Base-by-base conservation (phyloP, 2,113 vertebrate genomes). In the Tachuris rubrigastra region DNA sequence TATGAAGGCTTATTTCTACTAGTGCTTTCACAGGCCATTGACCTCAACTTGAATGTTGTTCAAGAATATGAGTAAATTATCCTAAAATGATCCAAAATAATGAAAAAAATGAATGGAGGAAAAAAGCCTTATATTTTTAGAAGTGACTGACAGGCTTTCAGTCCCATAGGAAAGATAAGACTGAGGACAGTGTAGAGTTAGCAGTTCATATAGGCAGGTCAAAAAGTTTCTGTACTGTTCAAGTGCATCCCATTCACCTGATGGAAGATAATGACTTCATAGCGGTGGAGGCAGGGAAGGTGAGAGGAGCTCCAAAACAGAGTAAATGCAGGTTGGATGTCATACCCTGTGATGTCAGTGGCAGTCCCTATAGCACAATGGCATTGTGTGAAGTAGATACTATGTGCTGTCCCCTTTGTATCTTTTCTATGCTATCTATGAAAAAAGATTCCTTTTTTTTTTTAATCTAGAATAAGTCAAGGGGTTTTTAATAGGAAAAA, bases 351-450 rank as follows among this genome's bases (percentile, higher is more conserved):
- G 37, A 30, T 47, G n/a, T 53, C 18, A 18, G 14, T 25, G 31
- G 3, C 12, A 74, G 28, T 12, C 6, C 18, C 12, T 4, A 6
- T 3, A 53, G 25, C 0, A 0, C 17, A 31, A 72, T 5, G 35
- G 8, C 35, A 12, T 9, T 3, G 2, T 25, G 12, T 59, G n/a
- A 85, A 52, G 19, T 18, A n/a, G 8, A 41, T 39, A 52, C 3
- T 52, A 21, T 8, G 15, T 0, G 0, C 4, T 66, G 46, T 16
- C 10, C 8, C 13, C 22, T 76, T 56, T 14, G 8, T 23, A n/a
- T 7, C 2, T 14, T 85, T 87, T 90, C 35, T 31, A 1, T 24
- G 19, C 6, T n/a, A 21, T 39, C 71, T 71, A 25, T 23, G 31
- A 42, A 84, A 80, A 62, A 7, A 53, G 2, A 15, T 8, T 4